A percentile compares a stretch with the other conserved stretches of the same genome.
Conservation (phyloP, 2,113 vertebrate genomes). For the Myiopsitta monachus region DNA sequence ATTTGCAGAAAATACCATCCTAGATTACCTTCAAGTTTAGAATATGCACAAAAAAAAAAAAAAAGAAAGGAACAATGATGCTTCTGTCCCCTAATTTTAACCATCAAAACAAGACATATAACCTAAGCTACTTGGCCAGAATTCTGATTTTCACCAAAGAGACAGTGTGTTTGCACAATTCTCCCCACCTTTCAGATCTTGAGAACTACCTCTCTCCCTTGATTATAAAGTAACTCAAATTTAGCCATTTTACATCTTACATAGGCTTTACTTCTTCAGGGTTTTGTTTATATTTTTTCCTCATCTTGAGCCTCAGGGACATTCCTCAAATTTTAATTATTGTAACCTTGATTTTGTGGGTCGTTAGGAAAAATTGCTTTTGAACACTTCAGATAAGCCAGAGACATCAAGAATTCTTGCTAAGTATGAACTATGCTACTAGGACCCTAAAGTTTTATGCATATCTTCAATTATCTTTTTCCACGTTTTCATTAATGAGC, state of each 20-base stretch:
- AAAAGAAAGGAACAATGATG: background rate
- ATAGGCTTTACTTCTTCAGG: background rate
- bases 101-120: background rate
- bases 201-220: background rate
- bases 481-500: background rate
- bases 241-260: background rate
- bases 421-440: background rate
- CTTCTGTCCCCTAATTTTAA: background rate
- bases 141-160: background rate
- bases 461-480: background rate
- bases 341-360: background rate
- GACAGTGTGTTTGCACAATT: background rate
- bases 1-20: background rate
- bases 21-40: background rate
- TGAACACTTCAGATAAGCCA: background rate
- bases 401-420: background rate
- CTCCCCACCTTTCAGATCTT: background rate
- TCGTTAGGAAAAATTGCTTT: background rate
- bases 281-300: background rate
- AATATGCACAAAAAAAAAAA: background rate
- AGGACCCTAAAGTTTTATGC: background rate
- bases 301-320: background rate
- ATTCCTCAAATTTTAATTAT: background rate
- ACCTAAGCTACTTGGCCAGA: background rate
- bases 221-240: background rate